Percentiles rank a stretch among this genome's conserved stretches.
Conservation (phyloP, 1,140 invertebrate genomes). For the Notospermus geniculatus region DNA sequence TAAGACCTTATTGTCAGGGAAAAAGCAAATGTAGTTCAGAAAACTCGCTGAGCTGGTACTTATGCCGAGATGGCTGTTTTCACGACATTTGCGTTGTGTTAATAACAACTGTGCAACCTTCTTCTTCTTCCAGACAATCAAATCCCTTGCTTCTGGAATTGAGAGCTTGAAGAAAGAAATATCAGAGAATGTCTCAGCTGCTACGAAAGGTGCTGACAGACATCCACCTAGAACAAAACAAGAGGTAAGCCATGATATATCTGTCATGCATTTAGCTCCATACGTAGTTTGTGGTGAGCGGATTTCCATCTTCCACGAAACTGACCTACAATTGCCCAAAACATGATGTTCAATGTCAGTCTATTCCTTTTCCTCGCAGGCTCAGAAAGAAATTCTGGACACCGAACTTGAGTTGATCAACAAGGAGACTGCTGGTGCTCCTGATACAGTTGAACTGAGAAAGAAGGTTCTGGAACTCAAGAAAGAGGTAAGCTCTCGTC, state of each 20-base stretch:
- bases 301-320: no score
- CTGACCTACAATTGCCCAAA: constrained; percentile 4
- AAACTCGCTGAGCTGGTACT: background rate
- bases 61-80: background rate
- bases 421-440: constrained; percentile 73
- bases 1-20: background rate
- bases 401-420: constrained; percentile 84
- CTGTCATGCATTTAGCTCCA: no score
- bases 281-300: no score
- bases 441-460: constrained; percentile 65
- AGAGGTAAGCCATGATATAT: constrained; percentile 7
- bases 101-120: background rate
- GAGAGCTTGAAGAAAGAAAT: constrained; percentile 73
- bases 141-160: constrained; percentile 72
- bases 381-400: constrained; percentile 81
- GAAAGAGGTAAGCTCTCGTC: constrained; percentile 60
- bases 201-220: background rate
- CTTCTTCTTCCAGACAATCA: constrained; percentile 63
- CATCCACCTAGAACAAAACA: constrained; percentile 13
- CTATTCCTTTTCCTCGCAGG: constrained; percentile 54
- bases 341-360: constrained; percentile 8
- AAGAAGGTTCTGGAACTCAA: constrained; percentile 72
- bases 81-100: no score
- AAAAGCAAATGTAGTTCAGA: no score
- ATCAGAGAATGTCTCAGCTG: constrained; percentile 29